A percentile compares a stretch with the other conserved stretches of the same genome.
phyloP scores from a whole-genome alignment of 2,113 vertebrate species.

The Hemiprocne comata region DNA sequence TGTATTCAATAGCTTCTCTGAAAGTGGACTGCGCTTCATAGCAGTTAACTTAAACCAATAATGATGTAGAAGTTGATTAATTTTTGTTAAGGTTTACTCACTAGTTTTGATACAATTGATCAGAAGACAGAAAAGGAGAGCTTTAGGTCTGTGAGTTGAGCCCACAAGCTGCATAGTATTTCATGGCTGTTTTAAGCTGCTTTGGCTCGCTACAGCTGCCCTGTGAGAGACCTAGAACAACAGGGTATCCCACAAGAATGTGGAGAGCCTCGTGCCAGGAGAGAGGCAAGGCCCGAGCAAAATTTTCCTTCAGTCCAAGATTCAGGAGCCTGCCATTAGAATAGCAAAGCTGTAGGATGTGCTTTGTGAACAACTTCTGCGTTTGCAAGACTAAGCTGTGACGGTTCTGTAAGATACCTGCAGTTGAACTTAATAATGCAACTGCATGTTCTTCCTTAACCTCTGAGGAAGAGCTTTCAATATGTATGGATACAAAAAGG shows the following conservation, averaged over 20 bases:
- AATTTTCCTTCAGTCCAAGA: background rate
- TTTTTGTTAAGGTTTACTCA: background rate
- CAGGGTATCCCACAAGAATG: background rate
- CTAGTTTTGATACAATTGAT: background rate
- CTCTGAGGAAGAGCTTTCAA: background rate
- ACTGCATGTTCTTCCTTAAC: background rate
- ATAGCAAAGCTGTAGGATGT: background rate
- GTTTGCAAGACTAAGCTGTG: background rate
- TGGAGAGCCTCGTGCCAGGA: accelerated
- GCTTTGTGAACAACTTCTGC: background rate
- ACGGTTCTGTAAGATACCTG: background rate
- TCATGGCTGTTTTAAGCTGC: background rate
- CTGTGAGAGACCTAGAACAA: background rate
- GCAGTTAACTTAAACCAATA: background rate
- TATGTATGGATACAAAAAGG: background rate
- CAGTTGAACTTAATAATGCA: background rate
- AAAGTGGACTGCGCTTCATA: background rate
- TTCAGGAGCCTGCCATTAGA: background rate
- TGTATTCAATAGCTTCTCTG: background rate
- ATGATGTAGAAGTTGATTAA: background rate
- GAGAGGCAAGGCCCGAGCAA: background rate
- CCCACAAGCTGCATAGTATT: background rate
- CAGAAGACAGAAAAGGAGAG: background rate
- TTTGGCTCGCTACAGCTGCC: background rate
- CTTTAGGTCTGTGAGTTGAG: background rate